Evolutionary conservation across 2,888 invertebrate genomes (phyloP).

Genomic region (Notodonta ziczac): DNA sequence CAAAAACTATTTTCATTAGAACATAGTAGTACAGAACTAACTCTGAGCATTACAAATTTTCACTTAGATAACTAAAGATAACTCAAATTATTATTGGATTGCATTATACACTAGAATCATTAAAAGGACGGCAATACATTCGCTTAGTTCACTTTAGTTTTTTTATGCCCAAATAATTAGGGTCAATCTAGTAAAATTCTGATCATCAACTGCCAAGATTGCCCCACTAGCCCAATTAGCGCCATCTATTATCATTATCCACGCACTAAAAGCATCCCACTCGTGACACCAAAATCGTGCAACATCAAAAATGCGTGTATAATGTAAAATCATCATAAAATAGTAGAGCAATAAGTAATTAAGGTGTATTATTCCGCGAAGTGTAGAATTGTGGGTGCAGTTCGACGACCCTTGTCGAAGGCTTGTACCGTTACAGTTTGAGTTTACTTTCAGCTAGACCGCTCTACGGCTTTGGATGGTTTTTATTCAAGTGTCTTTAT

Average conservation of each 20-base stretch:
- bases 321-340: slow-evolving; percentile 14
- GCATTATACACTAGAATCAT: too few relatives aligned
- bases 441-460: slow-evolving; percentile 67
- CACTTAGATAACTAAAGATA: too few relatives aligned
- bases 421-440: slow-evolving; percentile 53
- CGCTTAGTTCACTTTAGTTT: too few relatives aligned
- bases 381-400: slow-evolving; percentile 42
- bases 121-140: too few relatives aligned
- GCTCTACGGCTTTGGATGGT: slow-evolving; percentile 4
- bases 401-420: slow-evolving; percentile 58
- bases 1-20: neutral
- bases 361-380: slow-evolving; percentile 57
- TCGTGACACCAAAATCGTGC: slow-evolving; percentile 21
- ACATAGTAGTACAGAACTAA: too few relatives aligned
- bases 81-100: too few relatives aligned
- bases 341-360: slow-evolving; percentile 41
- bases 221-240: neutral
- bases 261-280: neutral
- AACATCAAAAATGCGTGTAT: slow-evolving; percentile 3
- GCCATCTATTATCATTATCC: neutral
- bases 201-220: too few relatives aligned
- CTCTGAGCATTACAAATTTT: too few relatives aligned
- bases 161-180: too few relatives aligned
- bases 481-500: slow-evolving; percentile 18
- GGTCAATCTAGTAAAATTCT: too few relatives aligned